Conservation (phyloP, 2,888 invertebrate species). For the Drosophila demipolita region DNA sequence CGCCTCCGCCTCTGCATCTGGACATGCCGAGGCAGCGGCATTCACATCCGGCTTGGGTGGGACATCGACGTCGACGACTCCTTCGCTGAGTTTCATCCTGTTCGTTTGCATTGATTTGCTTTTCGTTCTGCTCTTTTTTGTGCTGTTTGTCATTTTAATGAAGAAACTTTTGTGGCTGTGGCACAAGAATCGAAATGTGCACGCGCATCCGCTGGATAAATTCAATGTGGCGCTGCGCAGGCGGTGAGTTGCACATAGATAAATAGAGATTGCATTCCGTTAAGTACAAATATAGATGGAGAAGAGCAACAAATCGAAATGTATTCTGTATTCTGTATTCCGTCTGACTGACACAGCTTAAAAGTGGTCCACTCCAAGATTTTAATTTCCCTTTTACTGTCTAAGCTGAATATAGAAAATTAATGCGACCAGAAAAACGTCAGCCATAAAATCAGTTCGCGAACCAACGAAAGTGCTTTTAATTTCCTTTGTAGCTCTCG, state of each 20-base stretch:
- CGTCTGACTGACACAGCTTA: conserved; percentile 4
- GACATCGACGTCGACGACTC: conserved; percentile 38
- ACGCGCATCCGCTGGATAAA: conserved; percentile 86
- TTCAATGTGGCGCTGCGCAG: conserved; percentile 87
- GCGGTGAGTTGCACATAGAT: conserved; percentile 67
- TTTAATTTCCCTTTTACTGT: conserved; percentile 56
- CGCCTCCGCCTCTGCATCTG: conserved; percentile 27
- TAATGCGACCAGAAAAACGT: conserved; percentile 35
- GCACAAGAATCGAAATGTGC: conserved; percentile 85
- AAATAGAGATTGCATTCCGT: not conserved
- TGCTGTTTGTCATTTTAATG: conserved; percentile 89
- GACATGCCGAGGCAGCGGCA: conserved; percentile 53
- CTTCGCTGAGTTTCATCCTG: conserved; percentile 81
- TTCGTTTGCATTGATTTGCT: conserved; percentile 88
- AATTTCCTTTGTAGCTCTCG: conserved; percentile 46
- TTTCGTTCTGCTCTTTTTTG: conserved; percentile 89
- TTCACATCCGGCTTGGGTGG: conserved; percentile 59
- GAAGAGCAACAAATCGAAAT: conserved; percentile 9
- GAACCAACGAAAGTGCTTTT: conserved; percentile 32
- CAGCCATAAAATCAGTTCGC: conserved; percentile 37
- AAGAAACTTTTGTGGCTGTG: conserved; percentile 87
- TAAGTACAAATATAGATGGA: not conserved
- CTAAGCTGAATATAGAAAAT: conserved; percentile 41
- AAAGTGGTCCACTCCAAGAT: conserved; percentile 20
- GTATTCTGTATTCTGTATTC: not conserved